Evolutionary conservation across 2,113 vertebrate species (phyloP).

Genomic region (Smithornis capensis): DNA sequence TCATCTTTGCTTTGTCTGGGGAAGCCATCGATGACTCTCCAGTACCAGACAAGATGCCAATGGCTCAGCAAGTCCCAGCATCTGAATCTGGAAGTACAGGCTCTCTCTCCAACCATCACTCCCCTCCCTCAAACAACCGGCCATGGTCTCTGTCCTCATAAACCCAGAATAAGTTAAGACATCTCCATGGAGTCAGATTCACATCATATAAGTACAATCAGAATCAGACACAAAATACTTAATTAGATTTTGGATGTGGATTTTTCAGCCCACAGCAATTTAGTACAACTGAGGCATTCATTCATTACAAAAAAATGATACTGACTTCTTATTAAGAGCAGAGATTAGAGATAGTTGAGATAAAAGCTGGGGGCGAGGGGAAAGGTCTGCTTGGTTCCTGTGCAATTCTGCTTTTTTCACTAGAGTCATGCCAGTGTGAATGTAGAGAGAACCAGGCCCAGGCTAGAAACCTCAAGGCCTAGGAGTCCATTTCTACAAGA

Average conservation of each 20-base stretch:
- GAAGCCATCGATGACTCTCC: neutral
- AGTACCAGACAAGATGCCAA: neutral
- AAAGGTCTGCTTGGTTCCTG: neutral
- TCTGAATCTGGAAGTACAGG: neutral
- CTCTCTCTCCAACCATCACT: neutral
- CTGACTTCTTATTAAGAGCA: neutral
- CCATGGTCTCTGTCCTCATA: neutral
- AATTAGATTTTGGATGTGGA: neutral
- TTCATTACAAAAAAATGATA: neutral
- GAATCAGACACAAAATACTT: conserved; percentile 22
- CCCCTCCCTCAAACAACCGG: neutral
- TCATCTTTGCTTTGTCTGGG: neutral
- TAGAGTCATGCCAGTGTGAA: neutral
- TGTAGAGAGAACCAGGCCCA: neutral
- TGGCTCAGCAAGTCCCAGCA: neutral
- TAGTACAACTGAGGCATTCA: conserved; percentile 1
- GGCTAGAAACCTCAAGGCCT: neutral
- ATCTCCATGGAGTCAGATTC: neutral
- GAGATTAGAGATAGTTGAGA: neutral
- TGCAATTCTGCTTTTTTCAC: neutral
- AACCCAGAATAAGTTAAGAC: neutral
- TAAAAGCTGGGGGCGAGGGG: neutral
- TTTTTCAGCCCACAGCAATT: conserved; percentile 28
- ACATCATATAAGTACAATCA: neutral
- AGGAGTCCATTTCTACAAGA: neutral